Evolutionary conservation across 2,888 invertebrate species (phyloP), one percentile per base, ranked within the genome.

Genomic region (Ormyrus labotus): DNA sequence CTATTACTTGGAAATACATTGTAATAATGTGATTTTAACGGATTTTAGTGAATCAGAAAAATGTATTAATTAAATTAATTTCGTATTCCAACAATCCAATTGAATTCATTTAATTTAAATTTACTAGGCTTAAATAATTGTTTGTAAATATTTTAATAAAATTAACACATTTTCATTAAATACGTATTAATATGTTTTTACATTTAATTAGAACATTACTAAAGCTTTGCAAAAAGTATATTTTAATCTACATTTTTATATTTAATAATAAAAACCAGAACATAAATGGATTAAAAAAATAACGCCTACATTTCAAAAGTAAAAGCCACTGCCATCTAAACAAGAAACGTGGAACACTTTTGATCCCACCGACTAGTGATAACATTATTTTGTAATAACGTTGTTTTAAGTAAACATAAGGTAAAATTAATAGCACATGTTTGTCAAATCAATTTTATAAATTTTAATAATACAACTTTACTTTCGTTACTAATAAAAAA

Each of bases 1-100:
- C 34, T 34, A 34, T 34, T 34, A 34, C 34, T 34, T 34, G 2
- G 34, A 3, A 34, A 34, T 34, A 34, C 34, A 34, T 34, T 34
- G 34, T 34, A 34, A 34, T 34, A 34, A 2, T 34, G 34, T 34
- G 34, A 0, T 34, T 34, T 34, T 34, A 34, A 4, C 34, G 34
- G 34, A 34, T 2, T 34, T 34, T 51, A 34, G 51, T 34, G 10
- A 34, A 34, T 11, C 34, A 9, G 61, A 71, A 45, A 51, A 34
- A 19, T 51, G 13, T 0, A 34, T 19, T 67, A 67, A 53, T 53
- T 67, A 34, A 53, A 34, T 67, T 67, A 67, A 67, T 5, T 67
- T 10, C 10, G 34, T 34, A 67, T 67, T 51, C 4, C 34, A 4
- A 34, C 4, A 34, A 34, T 34, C 34, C 0, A 34, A 34, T 34